Conservation (phyloP, 1,140 invertebrate species). For the Galendromus occidentalis region DNA sequence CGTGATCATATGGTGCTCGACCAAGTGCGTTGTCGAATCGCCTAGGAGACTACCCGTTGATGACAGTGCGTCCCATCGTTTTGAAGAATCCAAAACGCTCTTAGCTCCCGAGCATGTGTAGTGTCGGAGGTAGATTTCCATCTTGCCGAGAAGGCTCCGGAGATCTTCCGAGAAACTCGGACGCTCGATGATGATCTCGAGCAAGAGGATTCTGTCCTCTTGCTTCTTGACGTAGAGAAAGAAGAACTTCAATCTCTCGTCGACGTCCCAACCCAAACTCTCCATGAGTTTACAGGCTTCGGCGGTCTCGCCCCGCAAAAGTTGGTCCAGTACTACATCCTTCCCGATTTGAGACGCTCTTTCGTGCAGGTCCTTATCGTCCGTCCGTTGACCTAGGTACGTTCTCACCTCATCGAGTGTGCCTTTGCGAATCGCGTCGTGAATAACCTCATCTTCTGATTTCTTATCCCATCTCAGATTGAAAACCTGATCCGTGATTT, state of each 20-base stretch:
- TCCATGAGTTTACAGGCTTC: slow-evolving; percentile 1
- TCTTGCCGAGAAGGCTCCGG: neutral
- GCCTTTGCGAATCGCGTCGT: neutral
- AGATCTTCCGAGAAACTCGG: slow-evolving; percentile 5
- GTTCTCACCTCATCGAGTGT: neutral
- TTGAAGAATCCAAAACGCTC: neutral
- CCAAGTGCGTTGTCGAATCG: neutral
- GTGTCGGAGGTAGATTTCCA: slow-evolving; percentile 1
- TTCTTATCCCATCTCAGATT: neutral
- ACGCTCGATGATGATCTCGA: neutral
- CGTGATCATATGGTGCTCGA: slow-evolving; percentile 7
- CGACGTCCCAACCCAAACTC: neutral
- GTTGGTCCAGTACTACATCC: neutral
- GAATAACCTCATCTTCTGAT: slow-evolving; percentile 2
- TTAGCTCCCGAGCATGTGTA: neutral
- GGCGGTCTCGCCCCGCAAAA: neutral
- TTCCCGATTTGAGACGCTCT: neutral
- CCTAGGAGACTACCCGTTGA: neutral
- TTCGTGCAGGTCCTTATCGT: neutral
- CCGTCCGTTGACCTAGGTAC: neutral
- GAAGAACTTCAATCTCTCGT: neutral
- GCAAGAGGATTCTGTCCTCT: neutral
- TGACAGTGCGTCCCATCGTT: neutral
- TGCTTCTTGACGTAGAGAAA: slow-evolving; percentile 2
- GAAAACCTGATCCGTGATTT: neutral